Conservation (phyloP, 1,140 invertebrate genomes). For the Muscidifurax raptorellus region DNA sequence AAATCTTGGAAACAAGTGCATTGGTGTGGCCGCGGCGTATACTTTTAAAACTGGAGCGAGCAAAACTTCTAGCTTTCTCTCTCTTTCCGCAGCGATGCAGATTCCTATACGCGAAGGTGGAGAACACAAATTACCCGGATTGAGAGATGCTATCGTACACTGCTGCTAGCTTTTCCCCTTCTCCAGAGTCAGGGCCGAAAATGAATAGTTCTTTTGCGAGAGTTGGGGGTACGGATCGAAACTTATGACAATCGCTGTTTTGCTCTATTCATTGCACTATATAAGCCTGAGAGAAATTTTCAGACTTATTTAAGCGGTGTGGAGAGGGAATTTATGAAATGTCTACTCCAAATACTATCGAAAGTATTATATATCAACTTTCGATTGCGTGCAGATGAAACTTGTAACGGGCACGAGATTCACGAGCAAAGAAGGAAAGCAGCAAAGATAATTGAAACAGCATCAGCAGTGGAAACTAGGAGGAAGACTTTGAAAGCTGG, state of each 20-base stretch:
- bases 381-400: too few relatives aligned
- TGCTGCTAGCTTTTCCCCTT: not conserved
- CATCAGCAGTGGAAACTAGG: not conserved
- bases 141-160: not conserved
- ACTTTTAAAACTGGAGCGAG: slow-evolving; percentile 9
- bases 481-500: not conserved
- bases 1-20: not conserved
- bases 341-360: too few relatives aligned
- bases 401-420: too few relatives aligned
- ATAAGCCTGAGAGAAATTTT: not conserved
- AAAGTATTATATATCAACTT: too few relatives aligned
- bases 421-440: not conserved
- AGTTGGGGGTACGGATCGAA: slow-evolving; percentile 15
- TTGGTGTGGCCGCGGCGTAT: not conserved
- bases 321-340: not conserved
- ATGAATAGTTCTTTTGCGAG: not conserved
- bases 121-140: slow-evolving; percentile 2
- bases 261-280: too few relatives aligned
- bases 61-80: not conserved
- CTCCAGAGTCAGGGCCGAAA: not conserved
- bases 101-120: not conserved
- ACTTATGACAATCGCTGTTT: slow-evolving; percentile 21
- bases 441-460: not conserved
- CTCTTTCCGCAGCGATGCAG: not conserved
- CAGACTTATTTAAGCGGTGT: not conserved